Percentiles rank a stretch among this genome's conserved stretches.
Evolutionary conservation across 2,797 vertebrate species (phyloP).

Genomic region (Chloroceryle amazona): DNA sequence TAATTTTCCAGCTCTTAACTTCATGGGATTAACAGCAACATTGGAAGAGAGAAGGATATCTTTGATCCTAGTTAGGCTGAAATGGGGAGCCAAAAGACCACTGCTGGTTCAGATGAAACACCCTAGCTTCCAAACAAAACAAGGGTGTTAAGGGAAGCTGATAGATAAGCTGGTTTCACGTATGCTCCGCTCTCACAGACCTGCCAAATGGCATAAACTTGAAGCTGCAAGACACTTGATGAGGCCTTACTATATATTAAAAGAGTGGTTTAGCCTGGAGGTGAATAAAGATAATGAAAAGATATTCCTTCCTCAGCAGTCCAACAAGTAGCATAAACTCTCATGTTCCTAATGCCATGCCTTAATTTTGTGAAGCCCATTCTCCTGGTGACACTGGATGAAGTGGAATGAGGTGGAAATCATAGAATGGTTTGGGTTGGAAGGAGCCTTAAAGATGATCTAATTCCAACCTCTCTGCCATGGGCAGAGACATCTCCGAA

Average conservation of each 20-base stretch:
- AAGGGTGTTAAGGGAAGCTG: background rate
- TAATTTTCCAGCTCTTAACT: background rate
- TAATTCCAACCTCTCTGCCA: too few species aligned
- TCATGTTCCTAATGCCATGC: background rate
- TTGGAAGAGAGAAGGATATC: background rate
- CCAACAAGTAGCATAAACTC: background rate
- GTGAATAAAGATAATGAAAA: background rate
- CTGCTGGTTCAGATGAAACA: background rate
- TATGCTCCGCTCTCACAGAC: background rate
- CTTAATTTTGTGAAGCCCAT: background rate
- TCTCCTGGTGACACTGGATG: background rate
- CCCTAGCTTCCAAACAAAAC: background rate
- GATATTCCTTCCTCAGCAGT: background rate
- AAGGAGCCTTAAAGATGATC: too few species aligned
- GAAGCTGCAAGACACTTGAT: background rate
- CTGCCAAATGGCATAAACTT: background rate
- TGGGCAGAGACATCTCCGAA: too few species aligned
- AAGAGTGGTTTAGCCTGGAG: background rate
- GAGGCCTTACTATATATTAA: background rate
- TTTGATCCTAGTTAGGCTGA: background rate
- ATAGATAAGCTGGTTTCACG: background rate
- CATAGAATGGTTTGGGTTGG: too few species aligned
- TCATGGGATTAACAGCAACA: background rate
- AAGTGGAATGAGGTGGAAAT: background rate
- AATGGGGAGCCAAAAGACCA: background rate